Base-by-base conservation (phyloP, 2,797 vertebrate genomes). In the Myripristis murdjan region DNA sequence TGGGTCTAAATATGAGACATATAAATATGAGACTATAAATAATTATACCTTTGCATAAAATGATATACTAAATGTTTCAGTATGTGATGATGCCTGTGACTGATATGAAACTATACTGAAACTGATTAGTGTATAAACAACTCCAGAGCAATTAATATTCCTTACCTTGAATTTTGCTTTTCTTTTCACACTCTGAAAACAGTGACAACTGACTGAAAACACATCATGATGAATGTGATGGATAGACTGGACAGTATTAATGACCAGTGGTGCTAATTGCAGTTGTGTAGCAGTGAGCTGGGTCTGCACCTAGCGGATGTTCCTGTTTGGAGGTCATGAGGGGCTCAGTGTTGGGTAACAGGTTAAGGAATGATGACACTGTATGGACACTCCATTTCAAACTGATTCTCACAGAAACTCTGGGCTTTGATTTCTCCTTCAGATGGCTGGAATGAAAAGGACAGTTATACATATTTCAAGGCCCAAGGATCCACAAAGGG, bases 401-500 rank as follows among this genome's bases (percentile, higher is more conserved):
- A 96, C 93, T 94, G 93, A 95, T 93, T 94, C 94, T 94, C 94
- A 92, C 87, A 90, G 94, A 95, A 95, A 92, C 92, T 91, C 94
- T 88, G 76, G 84, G 92, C 97, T 98, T 98, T 98, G 96, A 98
- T 97, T 97, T 95, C 74, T 89, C 94, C 87, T 94, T 97, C 91
- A 96, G 95, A 96, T 95, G 94, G 93, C 95, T 96, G 94, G 95
- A 97, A 97, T 97, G 93, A 99, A 98, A 99, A 95, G 96, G 97
- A 97, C 96, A 97, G 95, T 96, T 95, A 98, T 99, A 97, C 97
- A 97, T 98, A 98, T 99, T 98, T 99, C 96, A 99, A 96, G 95
- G 93, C 95, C 94, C 91, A 87, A 93, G 95, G 95, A 95, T 97
- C 96, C 97, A 98, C 96, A 97, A 98, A 96, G 95, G 95, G 94